A percentile compares a stretch with the other conserved stretches of the same genome.
phyloP scores from a whole-genome alignment of 2,113 vertebrate species.

The Podarcis cretensis region DNA sequence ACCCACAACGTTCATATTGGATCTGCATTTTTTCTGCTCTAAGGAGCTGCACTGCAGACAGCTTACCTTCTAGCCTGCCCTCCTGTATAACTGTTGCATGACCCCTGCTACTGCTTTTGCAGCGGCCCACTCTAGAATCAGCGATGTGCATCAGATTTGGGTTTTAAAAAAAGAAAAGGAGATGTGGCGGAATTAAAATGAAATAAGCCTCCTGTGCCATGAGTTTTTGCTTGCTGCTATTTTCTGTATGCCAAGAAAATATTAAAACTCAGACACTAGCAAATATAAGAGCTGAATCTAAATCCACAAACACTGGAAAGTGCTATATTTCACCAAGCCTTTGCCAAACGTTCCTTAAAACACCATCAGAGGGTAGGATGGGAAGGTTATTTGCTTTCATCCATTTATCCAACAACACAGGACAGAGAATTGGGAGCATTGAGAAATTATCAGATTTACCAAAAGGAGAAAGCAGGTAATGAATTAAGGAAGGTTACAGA shows the following conservation, averaged over 20 bases:
- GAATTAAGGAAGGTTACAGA: not conserved
- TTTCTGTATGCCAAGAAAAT: not conserved
- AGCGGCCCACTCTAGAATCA: constrained; percentile 7
- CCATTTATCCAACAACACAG: constrained; percentile 9
- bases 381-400: not conserved
- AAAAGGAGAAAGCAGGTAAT: no score
- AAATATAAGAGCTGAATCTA: not conserved
- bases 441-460: not conserved
- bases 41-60: constrained; percentile 31
- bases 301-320: constrained; percentile 23
- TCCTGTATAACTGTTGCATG: not conserved
- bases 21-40: constrained; percentile 9
- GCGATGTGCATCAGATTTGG: not conserved
- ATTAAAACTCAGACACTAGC: constrained; percentile 8
- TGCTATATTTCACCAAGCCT: not conserved
- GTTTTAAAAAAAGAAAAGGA: not conserved
- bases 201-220: not conserved
- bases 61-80: not conserved
- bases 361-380: not conserved
- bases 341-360: constrained; percentile 27
- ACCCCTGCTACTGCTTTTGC: constrained; percentile 8
- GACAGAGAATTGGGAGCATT: not conserved
- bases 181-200: not conserved
- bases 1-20: constrained; percentile 2
- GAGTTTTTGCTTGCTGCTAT: constrained; percentile 15